phyloP scores from a whole-genome alignment of 2,888 invertebrate genomes.

The Ecdyonurus torrentis region DNA sequence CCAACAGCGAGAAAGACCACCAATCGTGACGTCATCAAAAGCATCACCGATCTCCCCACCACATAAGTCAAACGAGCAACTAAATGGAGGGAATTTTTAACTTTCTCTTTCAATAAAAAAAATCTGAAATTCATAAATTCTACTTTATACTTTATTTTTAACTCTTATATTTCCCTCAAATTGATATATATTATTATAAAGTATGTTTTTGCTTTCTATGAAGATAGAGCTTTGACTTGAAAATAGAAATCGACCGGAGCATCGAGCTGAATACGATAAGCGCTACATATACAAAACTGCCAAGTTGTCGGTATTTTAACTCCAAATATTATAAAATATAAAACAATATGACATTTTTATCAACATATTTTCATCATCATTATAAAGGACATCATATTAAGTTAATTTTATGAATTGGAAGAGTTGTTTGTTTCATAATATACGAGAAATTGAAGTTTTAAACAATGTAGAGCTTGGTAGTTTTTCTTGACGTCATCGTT shows the following conservation, averaged over 20 bases:
- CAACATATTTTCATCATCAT: no score
- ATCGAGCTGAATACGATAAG: not conserved
- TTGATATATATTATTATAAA: not conserved
- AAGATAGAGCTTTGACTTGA: not conserved
- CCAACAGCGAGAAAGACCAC: slow-evolving; percentile 3
- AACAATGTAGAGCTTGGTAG: not conserved
- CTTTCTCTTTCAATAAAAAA: not conserved
- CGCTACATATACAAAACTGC: not conserved
- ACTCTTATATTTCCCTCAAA: not conserved
- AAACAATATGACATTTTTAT: no score
- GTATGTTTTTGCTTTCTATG: not conserved
- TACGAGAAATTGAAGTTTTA: no score
- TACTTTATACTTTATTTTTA: not conserved
- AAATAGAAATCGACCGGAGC: not conserved
- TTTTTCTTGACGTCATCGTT: not conserved
- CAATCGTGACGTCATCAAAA: not conserved
- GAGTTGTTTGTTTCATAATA: no score
- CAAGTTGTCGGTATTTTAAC: no score
- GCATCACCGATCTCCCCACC: not conserved
- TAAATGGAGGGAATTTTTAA: not conserved
- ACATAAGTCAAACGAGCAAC: not conserved
- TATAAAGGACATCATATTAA: no score
- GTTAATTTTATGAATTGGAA: no score
- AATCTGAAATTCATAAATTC: not conserved
- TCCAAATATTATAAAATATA: no score